Evolutionary conservation across 2,888 invertebrate genomes (phyloP), one percentile per base, ranked within the genome.

Genomic region (Argyra leucocephala): DNA sequence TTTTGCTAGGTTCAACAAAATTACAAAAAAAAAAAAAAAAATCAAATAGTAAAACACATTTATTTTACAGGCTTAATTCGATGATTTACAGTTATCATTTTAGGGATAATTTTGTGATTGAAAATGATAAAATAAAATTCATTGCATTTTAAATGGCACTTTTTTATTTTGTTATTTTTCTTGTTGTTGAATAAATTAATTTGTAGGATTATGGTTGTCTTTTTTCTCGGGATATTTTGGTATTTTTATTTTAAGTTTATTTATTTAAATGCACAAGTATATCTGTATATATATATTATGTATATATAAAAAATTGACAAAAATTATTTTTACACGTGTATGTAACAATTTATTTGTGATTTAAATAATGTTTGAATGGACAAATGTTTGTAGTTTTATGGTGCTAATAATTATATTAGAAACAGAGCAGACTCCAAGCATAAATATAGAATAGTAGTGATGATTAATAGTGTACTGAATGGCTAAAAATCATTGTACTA

Each of bases 61-160:
- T n/a, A 48, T 48, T 48, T 48, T 48, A 48, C 48, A 48, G 48
- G 48, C 48, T 48, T 48, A 48, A 48, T 48, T 48, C 48, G 48
- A 18, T 48, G 48, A 48, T 48, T 48, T 48, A 48, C 48, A 48
- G 48, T 48, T 48, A 48, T 48, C 48, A 48, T 48, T 48, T 5
- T 48, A 48, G 48, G 48, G 48, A 48, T 48, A 48, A 48, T 48
- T 48, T 48, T 48, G 18, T 48, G 48, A 48, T 48, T 48, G 12
- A 48, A 48, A 48, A 48, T 48, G 48, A 48, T 48, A 48, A 48
- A 48, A 48, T 48, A 48, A 48, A 48, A 48, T 48, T 48, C 48
- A 48, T 48, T 48, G 48, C 48, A 48, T 18, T 48, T 48, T 48
- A 48, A 48, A 48, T 48, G 48, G 48, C 12, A 12, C 5, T 48